Evolutionary conservation across 2,888 invertebrate genomes (phyloP), one percentile per base, ranked within the genome.

Genomic region (Epicampocera succincta): DNA sequence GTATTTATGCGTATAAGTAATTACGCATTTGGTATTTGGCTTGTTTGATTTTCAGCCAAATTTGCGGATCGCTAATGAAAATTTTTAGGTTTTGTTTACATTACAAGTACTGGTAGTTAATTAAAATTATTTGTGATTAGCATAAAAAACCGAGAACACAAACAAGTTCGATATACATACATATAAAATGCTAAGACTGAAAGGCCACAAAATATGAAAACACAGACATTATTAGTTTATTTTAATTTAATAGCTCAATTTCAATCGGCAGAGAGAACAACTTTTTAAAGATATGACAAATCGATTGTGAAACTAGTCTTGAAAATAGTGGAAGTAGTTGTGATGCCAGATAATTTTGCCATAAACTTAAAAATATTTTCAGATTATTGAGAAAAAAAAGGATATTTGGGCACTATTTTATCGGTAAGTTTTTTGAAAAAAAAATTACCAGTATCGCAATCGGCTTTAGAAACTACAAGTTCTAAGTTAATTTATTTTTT

Each of bases 81-180:
- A 78, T 75, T 78, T 69, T 56, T 71, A 29, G 78, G 52, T 81
- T 82, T 78, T 82, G 74, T 82, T 82, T 82, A 82, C 78, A 74
- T 75, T 78, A 66, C 75, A 75, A 78, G 71, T 40, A 75, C 60
- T 82, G 82, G 78, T 71, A 78, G 82, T 82, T 82, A 82, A 82
- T 82, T 82, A 78, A 82, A 82, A 78, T 78, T 82, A 71, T 78
- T 82, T 78, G 71, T 75, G 74, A 75, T 82, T 82, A 82, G 82
- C 78, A 78, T 81, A 75, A 52, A 75, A 61, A 66, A 48, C 1
- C 6, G 11, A 48, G 40, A 40, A 25, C 12, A 1, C 17, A 68
- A 29, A 56, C 29, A 29, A n/a, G 19, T 11, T 17, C 6, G 3
- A 12, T 33, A 33, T 33, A 58, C 15, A 33, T n/a, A 54, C 29